Percentiles rank a stretch among this genome's conserved stretches.
Conservation (phyloP, 1,140 invertebrate species). For the Euura lappo region DNA sequence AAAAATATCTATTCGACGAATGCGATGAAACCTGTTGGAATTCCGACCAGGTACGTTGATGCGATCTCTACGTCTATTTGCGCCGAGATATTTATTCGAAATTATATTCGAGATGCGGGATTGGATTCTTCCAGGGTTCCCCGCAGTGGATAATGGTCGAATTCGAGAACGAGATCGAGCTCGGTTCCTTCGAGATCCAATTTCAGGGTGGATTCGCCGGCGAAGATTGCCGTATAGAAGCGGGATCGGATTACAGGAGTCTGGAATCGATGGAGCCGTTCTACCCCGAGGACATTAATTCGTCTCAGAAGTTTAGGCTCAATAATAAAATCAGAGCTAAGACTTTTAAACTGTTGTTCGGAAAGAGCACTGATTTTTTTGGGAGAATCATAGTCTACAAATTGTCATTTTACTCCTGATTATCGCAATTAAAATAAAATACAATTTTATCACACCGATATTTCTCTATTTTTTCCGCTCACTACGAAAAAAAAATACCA, state of each 20-base stretch:
- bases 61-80: too few species aligned
- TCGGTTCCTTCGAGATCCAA: conserved; percentile 62
- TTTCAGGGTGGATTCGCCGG: conserved; percentile 75
- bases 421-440: not conserved
- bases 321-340: conserved; percentile 36
- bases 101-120: not conserved
- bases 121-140: conserved; percentile 55
- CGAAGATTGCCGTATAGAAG: conserved; percentile 62
- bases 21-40: conserved; percentile 73
- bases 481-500: too few species aligned
- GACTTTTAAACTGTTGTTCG: conserved; percentile 56
- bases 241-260: conserved; percentile 35
- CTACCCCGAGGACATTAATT: conserved; percentile 68
- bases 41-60: conserved; percentile 64
- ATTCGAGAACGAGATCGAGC: conserved; percentile 49
- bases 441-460: not conserved
- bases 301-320: conserved; percentile 59
- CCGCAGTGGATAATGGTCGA: conserved; percentile 67
- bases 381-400: conserved; percentile 63
- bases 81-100: not conserved
- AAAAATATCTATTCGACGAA: conserved; percentile 66
- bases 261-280: conserved; percentile 53
- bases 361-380: conserved; percentile 62
- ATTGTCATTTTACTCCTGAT: conserved; percentile 43
- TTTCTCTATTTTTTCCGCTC: too few species aligned